Percentiles rank a stretch among this genome's conserved stretches.
phyloP scores from a whole-genome alignment of 2,797 vertebrate species.

The Cossypha polioptera region DNA sequence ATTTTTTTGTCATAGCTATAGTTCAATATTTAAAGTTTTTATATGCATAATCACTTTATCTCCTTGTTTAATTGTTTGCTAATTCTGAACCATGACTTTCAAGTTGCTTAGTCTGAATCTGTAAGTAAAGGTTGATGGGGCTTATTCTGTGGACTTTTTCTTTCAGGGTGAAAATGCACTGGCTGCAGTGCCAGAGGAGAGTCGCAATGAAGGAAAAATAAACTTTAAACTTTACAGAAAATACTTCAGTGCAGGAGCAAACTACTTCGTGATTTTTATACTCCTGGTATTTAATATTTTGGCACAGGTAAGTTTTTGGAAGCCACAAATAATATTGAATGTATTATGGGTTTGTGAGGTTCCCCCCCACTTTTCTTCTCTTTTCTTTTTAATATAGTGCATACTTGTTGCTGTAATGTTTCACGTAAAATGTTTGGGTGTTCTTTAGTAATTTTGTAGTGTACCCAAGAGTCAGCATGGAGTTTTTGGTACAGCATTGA shows the following conservation, averaged over 20 bases:
- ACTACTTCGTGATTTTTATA: slow-evolving; percentile 71
- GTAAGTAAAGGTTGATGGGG: not conserved
- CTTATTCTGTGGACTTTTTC: not conserved
- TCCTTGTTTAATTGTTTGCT: not conserved
- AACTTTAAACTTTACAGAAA: slow-evolving; percentile 81
- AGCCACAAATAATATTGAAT: not conserved
- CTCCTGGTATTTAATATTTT: slow-evolving; percentile 80
- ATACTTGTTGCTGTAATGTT: not conserved
- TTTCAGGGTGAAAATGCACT: slow-evolving; percentile 78
- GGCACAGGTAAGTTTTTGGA: slow-evolving; percentile 79
- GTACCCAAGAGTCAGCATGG: not conserved
- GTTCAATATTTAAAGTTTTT: not conserved
- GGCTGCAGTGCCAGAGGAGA: slow-evolving; percentile 80
- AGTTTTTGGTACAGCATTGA: not conserved
- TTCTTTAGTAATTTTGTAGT: not conserved
- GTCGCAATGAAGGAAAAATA: slow-evolving; percentile 84
- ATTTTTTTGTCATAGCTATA: not conserved
- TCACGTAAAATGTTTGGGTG: not conserved
- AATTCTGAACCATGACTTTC: not conserved
- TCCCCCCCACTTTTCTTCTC: fast-evolving
- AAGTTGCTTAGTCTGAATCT: not conserved
- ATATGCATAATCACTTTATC: not conserved
- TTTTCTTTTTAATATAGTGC: not conserved
- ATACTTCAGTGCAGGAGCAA: slow-evolving; percentile 86
- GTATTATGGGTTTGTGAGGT: not conserved